Evolutionary conservation across 1,140 invertebrate species (phyloP).

Genomic region (Amyelois transitella): DNA sequence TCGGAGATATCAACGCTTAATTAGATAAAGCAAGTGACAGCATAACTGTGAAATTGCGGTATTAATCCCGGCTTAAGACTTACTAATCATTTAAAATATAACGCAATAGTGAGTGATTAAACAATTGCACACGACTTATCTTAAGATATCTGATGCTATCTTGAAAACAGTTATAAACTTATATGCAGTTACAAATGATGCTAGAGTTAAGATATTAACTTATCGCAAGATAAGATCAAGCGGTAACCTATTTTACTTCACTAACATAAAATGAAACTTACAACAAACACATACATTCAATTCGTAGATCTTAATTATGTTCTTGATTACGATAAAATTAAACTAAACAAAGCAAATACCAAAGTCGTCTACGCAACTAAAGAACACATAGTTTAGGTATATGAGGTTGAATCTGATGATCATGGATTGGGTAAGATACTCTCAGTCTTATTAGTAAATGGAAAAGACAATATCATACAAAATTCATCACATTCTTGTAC

Average conservation of each 20-base stretch:
- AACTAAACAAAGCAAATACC: neutral
- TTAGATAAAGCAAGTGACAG: conserved; percentile 3
- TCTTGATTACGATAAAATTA: neutral
- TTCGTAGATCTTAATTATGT: neutral
- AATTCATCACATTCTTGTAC: neutral
- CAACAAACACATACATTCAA: neutral
- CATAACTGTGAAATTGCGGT: conserved; percentile 3
- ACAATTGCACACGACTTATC: neutral
- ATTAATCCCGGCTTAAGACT: conserved; percentile 9
- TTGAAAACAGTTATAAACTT: conserved; percentile 5
- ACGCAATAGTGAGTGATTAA: neutral
- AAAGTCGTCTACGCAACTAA: neutral
- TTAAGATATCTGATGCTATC: neutral
- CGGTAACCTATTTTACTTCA: neutral
- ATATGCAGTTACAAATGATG: neutral
- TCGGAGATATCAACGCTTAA: neutral
- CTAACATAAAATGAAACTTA: neutral
- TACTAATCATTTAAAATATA: neutral
- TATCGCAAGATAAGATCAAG: neutral
- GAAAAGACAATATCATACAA: neutral
- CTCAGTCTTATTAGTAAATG: conserved; percentile 28
- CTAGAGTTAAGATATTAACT: neutral
- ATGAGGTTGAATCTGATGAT: conserved; percentile 8
- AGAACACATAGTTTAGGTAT: conserved; percentile 11
- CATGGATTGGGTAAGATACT: conserved; percentile 10